Evolutionary conservation across 2,113 vertebrate genomes (phyloP), one percentile per base, ranked within the genome.

Genomic region (Myotis brandtii): DNA sequence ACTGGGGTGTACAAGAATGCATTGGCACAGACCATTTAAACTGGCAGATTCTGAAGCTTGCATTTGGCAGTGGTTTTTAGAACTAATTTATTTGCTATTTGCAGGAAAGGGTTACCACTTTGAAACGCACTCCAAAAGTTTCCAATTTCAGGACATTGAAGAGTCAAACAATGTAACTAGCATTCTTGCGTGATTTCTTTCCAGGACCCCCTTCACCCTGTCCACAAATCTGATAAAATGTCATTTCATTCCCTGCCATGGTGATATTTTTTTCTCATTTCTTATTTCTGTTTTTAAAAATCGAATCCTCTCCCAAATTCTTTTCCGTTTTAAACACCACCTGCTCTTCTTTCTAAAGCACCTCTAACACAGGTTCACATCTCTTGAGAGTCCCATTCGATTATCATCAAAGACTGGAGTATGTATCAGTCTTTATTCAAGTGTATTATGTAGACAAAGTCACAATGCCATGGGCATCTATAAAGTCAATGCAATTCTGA

Each of bases 81-180:
- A 98, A 97, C 97, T 98, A 98, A 98, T 98, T 98, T 97, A 96
- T 97, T 98, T 95, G 96, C 97, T 97, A 98, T 98, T 97, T 98
- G 94, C 73, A 13, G 87, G 96, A 96, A 98, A 97, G 79, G 23
- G 84, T 97, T 98, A 77, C 96, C 92, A 95, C 96, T 94, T 94
- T 89, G 95, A 98, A 98, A 64, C 16, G 97, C 95, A 97, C 89
- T 82, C 50, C 30, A 86, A 97, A 96, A 94, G 97, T 95, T 97
- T 95, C 91, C 95, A 93, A 96, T 96, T 96, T 97, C 86, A 97
- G 93, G 95, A 91, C 95, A 89, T 2, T 67, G 72, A 79, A 34
- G 85, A 97, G 84, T 93, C 93, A 93, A 96, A 93, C 34, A 80
- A 40, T 40, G 82, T 75, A 83, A 25, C 69, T 9, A 86, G 64